Conservation (phyloP, 2,113 vertebrate genomes). For the Ivindomyrus marchei region DNA sequence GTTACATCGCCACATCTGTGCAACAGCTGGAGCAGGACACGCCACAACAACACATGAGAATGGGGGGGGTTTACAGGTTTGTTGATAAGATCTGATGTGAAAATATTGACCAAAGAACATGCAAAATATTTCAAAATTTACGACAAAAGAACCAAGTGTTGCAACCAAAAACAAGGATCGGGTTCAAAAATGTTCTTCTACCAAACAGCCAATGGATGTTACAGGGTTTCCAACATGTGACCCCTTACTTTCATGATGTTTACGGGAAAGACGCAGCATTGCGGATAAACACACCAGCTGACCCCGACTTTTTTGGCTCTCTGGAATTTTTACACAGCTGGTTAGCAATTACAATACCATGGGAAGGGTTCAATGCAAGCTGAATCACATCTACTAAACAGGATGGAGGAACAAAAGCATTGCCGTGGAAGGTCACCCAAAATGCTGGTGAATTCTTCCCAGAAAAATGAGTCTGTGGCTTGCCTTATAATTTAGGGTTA, state of each 20-base stretch:
- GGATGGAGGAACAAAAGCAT: neutral
- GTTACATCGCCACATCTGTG: constrained; percentile 4
- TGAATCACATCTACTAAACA: neutral
- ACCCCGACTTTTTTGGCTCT: neutral
- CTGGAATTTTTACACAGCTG: neutral
- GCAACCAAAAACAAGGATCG: neutral
- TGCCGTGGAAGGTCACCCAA: neutral
- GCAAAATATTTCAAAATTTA: neutral
- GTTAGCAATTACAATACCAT: neutral
- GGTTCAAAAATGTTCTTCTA: no score
- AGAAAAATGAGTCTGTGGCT: neutral
- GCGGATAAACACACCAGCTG: neutral
- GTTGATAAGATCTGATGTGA: neutral
- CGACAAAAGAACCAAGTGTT: neutral
- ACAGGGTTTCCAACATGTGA: neutral
- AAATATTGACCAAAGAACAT: neutral
- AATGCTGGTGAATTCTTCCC: neutral
- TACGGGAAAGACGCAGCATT: neutral
- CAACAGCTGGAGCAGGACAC: constrained; percentile 11
- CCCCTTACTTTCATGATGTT: neutral
- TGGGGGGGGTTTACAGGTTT: neutral
- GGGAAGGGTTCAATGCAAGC: neutral
- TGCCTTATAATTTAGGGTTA: neutral
- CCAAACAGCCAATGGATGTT: neutral
- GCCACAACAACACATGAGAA: neutral